Evolutionary conservation across 1,140 invertebrate species (phyloP), one percentile per base, ranked within the genome.

Genomic region (Penaeus japonicus): DNA sequence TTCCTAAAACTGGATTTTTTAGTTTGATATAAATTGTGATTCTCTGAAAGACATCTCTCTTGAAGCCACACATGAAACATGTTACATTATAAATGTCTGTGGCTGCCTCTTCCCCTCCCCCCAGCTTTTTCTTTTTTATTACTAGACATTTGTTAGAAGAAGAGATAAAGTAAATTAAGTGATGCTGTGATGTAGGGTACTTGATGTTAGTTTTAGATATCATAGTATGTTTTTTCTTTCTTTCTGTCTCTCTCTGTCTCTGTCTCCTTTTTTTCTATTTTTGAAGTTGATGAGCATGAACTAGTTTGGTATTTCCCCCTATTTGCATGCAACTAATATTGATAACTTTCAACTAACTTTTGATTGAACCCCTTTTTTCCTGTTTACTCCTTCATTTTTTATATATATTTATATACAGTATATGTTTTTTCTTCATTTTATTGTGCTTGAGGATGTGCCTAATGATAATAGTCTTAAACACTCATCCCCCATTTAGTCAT

Each of bases 361-460:
- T 47, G 47, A 47, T 12, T 47, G 47, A 47, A 7, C 47, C 47
- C 47, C 47, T 47, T 47, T 47, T 47, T 47, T 47, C 47, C 47
- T 47, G 15, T 47, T 47, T 47, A 47, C 1, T 47, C 47, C 47
- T 47, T 47, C 47, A 47, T 47, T 47, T 47, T 47, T 47, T 12
- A 47, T 47, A 47, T 47, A 47, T 47, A 47, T 47, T 47, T 47
- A 47, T 47, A 47, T 47, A 47, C 15, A 47, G 10, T 12, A 15
- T 83, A 83, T 20, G 10, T 59, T 62, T 20, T 83, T 27, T 62
- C 81, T 39, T 59, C 35, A 62, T 17, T 39, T 62, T 15, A 24
- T 62, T 27, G 7, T 83, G 81, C 81, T 35, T 83, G 81, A 83
- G 30, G 27, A 83, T 62, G 81, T 65, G 47, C 30, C 32, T 83